Percentiles rank a stretch among this genome's conserved stretches.
Conservation (phyloP, 2,888 invertebrate genomes). For the Spisula subtruncata region DNA sequence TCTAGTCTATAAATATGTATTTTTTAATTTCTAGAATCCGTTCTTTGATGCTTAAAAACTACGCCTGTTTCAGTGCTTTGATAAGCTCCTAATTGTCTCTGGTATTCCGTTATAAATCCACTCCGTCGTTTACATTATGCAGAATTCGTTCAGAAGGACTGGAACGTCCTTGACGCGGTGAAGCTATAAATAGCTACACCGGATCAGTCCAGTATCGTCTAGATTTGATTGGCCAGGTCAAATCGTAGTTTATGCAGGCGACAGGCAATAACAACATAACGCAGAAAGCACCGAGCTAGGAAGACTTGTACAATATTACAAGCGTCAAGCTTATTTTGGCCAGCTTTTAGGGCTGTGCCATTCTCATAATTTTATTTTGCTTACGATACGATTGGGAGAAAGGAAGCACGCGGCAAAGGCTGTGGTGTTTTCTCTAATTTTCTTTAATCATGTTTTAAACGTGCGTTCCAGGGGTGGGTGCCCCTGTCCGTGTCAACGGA, state of each 20-base stretch:
- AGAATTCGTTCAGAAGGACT: slow-evolving; percentile 8
- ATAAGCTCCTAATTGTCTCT: too few species aligned
- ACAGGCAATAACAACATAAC: not conserved
- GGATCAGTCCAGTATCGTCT: slow-evolving; percentile 20
- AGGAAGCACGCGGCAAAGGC: slow-evolving; percentile 68
- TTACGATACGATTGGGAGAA: too few species aligned
- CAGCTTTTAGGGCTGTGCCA: slow-evolving; percentile 41
- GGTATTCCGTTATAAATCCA: not conserved
- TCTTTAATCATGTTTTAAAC: slow-evolving; percentile 64
- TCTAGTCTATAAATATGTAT: too few species aligned
- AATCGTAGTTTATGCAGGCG: not conserved
- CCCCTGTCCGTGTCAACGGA: slow-evolving; percentile 56
- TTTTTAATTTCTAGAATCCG: too few species aligned
- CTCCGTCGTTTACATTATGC: slow-evolving; percentile 7
- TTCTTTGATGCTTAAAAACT: too few species aligned
- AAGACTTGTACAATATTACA: not conserved
- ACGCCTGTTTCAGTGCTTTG: too few species aligned
- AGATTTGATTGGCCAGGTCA: slow-evolving; percentile 34
- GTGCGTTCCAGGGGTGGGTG: slow-evolving; percentile 62
- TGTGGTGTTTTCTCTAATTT: slow-evolving; percentile 59
- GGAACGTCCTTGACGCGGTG: slow-evolving; percentile 22
- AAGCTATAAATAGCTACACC: slow-evolving; percentile 34
- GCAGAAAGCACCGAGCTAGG: not conserved
- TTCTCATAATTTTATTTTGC: not conserved
- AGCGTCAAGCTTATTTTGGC: slow-evolving; percentile 2